These are phyloP conservation scores for Zelleria hepariella DNA, from an alignment of 2,888 invertebrate species.

Conservation along the genomic window DNA sequence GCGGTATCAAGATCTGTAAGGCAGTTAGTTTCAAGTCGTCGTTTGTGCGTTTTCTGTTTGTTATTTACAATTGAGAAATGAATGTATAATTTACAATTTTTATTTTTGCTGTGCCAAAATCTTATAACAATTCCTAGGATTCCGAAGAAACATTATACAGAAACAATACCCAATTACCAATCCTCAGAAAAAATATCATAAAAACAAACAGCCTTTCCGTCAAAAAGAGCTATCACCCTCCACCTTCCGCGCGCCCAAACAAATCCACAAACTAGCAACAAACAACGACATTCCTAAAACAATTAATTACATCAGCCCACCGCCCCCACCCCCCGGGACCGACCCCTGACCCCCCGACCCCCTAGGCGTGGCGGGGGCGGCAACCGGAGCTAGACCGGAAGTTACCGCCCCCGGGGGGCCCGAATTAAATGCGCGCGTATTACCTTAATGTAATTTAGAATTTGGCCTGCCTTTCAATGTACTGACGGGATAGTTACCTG, in stretches of 20 bases:
- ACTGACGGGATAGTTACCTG: not conserved
- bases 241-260: not conserved
- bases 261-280: not conserved
- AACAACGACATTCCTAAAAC: not conserved
- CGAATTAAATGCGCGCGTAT: conserved; percentile 30
- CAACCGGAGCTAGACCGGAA: conserved; percentile 16
- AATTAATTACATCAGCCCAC: not conserved
- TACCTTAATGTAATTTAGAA: conserved; percentile 36
- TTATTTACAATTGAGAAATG: too few relatives aligned
- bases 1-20: too few relatives aligned
- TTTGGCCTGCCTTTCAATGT: not conserved
- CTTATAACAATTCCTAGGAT: too few relatives aligned
- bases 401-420: conserved; percentile 15
- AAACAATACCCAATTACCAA: too few relatives aligned
- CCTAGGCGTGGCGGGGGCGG: conserved; percentile 20
- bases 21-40: too few relatives aligned
- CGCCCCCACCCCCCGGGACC: not conserved
- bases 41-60: too few relatives aligned
- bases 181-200: too few relatives aligned
- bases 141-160: too few relatives aligned
- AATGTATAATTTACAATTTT: too few relatives aligned
- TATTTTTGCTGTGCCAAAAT: too few relatives aligned
- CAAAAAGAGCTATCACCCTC: too few relatives aligned
- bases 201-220: too few relatives aligned
- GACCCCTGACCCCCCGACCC: conserved; percentile 8